These are phyloP conservation scores for Octopus sinensis DNA, from an alignment of 1,140 invertebrate genomes.

Conservation along the genomic window DNA sequence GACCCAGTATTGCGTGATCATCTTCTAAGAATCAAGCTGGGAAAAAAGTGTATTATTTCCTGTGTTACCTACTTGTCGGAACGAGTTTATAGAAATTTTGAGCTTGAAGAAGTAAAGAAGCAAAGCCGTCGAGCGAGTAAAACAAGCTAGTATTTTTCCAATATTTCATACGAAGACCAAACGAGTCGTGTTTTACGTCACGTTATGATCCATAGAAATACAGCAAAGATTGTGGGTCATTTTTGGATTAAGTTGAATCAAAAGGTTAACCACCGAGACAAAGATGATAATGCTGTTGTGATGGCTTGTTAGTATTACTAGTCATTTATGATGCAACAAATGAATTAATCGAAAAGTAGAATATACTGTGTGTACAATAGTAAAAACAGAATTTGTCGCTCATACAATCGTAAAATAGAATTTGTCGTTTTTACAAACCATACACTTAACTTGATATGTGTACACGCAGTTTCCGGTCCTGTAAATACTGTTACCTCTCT, in stretches of 20 bases:
- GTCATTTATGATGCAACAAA: no score
- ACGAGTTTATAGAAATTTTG: conserved; percentile 8
- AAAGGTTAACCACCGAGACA: no score
- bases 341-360: no score
- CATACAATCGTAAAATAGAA: no score
- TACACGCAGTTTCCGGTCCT: background rate
- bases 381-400: no score
- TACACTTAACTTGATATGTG: background rate
- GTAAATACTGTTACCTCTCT: conserved; percentile 4
- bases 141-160: conserved; percentile 1
- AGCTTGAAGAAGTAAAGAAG: background rate
- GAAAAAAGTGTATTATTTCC: background rate
- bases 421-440: background rate
- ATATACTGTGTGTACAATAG: no score
- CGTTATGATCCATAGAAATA: background rate
- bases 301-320: no score
- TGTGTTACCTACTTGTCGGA: conserved; percentile 1
- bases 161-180: background rate
- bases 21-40: conserved; percentile 1
- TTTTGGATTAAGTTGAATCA: no score
- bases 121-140: conserved; percentile 7
- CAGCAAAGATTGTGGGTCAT: no score
- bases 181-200: background rate
- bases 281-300: no score
- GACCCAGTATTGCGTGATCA: background rate